phyloP scores from a whole-genome alignment of 2,888 invertebrate genomes.

The Lissonota sp. region DNA sequence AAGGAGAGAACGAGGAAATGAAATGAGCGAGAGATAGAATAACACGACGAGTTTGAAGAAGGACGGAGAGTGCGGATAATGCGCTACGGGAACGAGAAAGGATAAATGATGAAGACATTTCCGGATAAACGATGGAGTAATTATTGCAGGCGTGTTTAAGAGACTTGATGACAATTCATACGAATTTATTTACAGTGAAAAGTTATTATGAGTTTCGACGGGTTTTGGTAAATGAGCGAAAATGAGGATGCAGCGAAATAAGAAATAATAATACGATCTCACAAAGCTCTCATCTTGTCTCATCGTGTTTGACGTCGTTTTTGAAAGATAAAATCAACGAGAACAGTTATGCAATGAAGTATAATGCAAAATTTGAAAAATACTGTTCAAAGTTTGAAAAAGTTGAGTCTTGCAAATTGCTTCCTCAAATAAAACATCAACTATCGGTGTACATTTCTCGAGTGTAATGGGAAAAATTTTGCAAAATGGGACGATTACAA shows the following conservation, averaged over 20 bases:
- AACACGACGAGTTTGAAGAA: neutral
- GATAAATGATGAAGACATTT: conserved; percentile 54
- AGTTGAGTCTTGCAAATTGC: too few species aligned
- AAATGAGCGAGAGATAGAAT: neutral
- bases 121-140: conserved; percentile 41
- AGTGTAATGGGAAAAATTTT: too few species aligned
- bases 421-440: too few species aligned
- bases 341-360: too few species aligned
- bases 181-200: conserved; percentile 15
- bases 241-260: conserved; percentile 2
- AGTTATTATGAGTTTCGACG: conserved; percentile 13
- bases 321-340: too few species aligned
- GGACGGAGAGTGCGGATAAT: conserved; percentile 4
- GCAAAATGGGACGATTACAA: too few species aligned
- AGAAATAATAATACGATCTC: neutral
- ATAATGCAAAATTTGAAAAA: too few species aligned
- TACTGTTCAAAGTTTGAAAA: too few species aligned
- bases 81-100: conserved; percentile 3
- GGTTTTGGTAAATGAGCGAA: neutral
- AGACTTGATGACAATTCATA: conserved; percentile 28
- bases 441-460: too few species aligned
- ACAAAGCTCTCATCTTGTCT: neutral
- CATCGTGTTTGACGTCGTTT: neutral
- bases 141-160: conserved; percentile 42
- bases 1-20: neutral